Percentiles rank a stretch among this genome's conserved stretches.
Evolutionary conservation across 2,113 vertebrate genomes (phyloP).

Genomic region (Neopipo cinnamomea): DNA sequence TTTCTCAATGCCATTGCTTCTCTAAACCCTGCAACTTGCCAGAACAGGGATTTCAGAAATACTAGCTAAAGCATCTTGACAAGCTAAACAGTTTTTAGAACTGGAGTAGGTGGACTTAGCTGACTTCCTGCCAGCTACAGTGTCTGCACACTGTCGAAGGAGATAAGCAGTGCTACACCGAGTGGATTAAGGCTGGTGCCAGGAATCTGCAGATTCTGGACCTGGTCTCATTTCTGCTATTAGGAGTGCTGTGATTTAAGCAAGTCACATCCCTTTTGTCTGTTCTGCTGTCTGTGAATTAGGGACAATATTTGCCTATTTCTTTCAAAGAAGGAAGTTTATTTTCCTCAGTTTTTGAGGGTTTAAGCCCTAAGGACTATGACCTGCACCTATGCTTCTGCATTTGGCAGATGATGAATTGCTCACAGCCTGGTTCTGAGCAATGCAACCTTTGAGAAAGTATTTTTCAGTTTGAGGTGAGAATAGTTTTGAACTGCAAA

Average conservation of each 20-base stretch:
- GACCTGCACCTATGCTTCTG: neutral
- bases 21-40: neutral
- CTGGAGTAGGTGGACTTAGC: slow-evolving; percentile 6
- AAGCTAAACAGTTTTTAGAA: slow-evolving; percentile 23
- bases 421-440: neutral
- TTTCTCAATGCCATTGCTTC: neutral
- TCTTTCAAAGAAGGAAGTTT: neutral
- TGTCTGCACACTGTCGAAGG: neutral
- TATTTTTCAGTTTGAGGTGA: neutral
- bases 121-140: slow-evolving; percentile 14
- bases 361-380: neutral
- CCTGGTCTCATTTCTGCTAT: neutral
- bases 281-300: neutral
- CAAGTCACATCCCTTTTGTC: neutral
- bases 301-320: neutral
- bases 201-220: neutral
- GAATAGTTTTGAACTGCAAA: neutral
- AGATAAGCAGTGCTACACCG: neutral
- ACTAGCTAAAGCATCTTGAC: slow-evolving; percentile 21
- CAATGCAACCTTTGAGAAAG: neutral
- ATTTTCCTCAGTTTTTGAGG: neutral
- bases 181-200: neutral
- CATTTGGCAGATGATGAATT: neutral
- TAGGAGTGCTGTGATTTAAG: neutral
- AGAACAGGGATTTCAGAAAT: neutral